Evolutionary conservation across 2,113 vertebrate genomes (phyloP).

Genomic region (Castor canadensis): DNA sequence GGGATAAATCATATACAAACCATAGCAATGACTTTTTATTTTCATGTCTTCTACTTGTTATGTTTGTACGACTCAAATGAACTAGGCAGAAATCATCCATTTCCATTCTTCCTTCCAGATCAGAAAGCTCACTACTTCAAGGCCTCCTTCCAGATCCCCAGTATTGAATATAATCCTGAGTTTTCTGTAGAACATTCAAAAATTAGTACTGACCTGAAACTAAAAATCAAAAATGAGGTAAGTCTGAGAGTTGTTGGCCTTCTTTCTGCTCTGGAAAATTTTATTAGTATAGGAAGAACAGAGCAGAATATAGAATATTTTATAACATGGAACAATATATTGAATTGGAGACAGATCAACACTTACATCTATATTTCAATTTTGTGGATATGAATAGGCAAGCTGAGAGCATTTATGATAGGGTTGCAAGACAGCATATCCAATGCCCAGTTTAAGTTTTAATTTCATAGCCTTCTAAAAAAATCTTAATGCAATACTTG

Average conservation of each 20-base stretch:
- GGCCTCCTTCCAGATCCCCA: conserved; percentile 78
- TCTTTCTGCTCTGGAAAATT: background rate
- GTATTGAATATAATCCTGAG: conserved; percentile 67
- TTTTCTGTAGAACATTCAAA: conserved; percentile 80
- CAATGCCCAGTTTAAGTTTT: background rate
- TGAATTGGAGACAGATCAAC: background rate
- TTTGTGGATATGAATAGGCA: background rate
- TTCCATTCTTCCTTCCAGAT: conserved; percentile 74
- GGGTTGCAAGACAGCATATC: background rate
- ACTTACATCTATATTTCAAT: background rate
- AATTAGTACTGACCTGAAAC: conserved; percentile 72
- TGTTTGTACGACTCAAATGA: background rate
- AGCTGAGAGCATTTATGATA: background rate
- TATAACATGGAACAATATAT: background rate
- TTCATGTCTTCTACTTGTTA: background rate
- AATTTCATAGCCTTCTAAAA: background rate
- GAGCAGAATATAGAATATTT: background rate
- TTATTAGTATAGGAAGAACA: background rate
- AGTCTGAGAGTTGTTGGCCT: background rate
- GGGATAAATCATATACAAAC: too few relatives aligned
- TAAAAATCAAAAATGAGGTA: conserved; percentile 81
- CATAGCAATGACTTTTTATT: background rate
- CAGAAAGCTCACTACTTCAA: conserved; percentile 79
- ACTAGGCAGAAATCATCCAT: background rate
- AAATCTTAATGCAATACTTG: background rate